Base-by-base conservation (phyloP, 2,797 vertebrate genomes). In the Austrolebias charrua region DNA sequence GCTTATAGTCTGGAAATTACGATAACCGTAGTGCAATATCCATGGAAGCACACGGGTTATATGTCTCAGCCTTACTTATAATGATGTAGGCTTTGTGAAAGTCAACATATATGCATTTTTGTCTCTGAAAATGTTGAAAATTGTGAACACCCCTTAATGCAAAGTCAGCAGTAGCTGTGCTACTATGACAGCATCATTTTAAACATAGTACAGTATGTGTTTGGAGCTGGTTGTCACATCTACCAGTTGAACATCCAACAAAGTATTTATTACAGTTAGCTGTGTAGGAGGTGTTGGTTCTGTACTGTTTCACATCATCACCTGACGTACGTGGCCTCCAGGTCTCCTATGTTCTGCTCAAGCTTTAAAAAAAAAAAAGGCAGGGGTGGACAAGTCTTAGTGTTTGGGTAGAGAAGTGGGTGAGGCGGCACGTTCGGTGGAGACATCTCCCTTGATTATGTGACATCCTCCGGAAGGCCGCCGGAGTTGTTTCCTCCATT, bases 401-500 rank as follows among this genome's bases (percentile, higher is more conserved):
- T 42, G 44, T 62, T 57, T 63, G 38, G 46, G 18, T 53, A 49
- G 65, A 29, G 10, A 38, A 24, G 56, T 2, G 10, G 65, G 38
- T 28, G 15, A 50, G 57, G 29, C 10, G 6, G 57, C 24, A 6
- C 31, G 65, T 55, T 60, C 20, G 63, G 60, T 35, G 56, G 62
- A 62, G 92, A 88, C 91, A 90, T 92, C 90, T 92, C 86, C 82
- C 92, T 91, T 96, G 95, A 96, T 96, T 95, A 95, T 93, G 90
- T 94, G 95, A 95, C 94, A 94, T 94, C 94, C 95, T 96, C 95
- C 94, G 95, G 96, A 98, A 97, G 94, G 93, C 91, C 86, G 92
- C 93, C 93, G 89, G 90, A 94, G 92, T 96, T 94, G 94, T 96
- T 97, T 97, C 95, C 95, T 96, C 93, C 94, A 94, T 96, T 95